Conservation (phyloP, 1,140 invertebrate species). For the Neodiprion virginianus region DNA sequence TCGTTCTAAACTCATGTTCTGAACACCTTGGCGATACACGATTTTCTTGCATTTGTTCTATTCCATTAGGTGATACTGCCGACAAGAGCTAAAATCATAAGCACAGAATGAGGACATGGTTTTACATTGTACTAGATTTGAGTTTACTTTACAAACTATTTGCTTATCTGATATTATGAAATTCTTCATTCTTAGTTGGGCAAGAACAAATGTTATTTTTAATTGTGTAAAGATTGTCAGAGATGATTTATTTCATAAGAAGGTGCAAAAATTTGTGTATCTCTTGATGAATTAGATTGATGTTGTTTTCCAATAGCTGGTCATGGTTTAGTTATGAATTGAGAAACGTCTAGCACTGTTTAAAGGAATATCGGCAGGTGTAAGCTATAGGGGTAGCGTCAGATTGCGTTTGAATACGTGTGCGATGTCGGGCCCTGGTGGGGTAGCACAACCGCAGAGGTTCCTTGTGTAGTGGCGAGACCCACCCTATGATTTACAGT, state of each 20-base stretch:
- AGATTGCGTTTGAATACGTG: conserved; percentile 49
- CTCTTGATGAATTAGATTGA: neutral
- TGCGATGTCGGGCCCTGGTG: conserved; percentile 60
- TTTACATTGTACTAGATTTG: no score
- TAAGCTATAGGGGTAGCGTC: conserved; percentile 54
- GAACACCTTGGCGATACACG: neutral
- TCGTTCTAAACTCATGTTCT: conserved; percentile 47
- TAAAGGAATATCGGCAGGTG: conserved; percentile 46
- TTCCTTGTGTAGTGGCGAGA: conserved; percentile 62
- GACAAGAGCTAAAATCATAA: no score
- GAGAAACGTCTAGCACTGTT: conserved; percentile 40
- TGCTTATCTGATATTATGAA: no score
- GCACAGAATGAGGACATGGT: no score
- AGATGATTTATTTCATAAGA: no score
- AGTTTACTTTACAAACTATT: no score
- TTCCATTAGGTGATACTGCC: no score
- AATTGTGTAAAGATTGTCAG: no score
- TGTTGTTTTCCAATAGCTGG: neutral
- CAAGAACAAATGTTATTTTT: no score
- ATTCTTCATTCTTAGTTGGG: no score
- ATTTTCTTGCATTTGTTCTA: neutral
- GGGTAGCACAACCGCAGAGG: conserved; percentile 61
- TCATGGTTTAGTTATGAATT: conserved; percentile 47
- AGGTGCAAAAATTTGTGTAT: neutral
- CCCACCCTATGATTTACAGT: conserved; percentile 61